Conservation (phyloP, 2,888 invertebrate genomes). For the Parelbella ahira region DNA sequence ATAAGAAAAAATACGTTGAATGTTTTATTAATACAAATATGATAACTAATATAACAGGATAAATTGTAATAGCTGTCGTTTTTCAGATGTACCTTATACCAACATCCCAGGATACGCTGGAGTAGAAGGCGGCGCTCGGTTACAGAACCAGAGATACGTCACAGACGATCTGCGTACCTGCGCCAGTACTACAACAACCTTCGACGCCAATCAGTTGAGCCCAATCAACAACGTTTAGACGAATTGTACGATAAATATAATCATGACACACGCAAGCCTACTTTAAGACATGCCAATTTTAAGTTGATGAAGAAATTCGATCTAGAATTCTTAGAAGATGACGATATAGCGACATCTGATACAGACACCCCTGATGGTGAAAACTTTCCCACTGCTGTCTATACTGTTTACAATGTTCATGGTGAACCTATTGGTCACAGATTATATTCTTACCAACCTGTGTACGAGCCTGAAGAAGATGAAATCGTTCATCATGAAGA, state of each 20-base stretch:
- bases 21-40: too few species aligned
- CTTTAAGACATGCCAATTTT: constrained; percentile 67
- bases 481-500: constrained; percentile 55
- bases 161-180: constrained; percentile 60
- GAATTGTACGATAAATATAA: constrained; percentile 72
- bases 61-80: too few species aligned
- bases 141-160: constrained; percentile 59
- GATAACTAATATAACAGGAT: too few species aligned
- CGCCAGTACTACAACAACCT: constrained; percentile 67
- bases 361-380: constrained; percentile 41
- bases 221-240: constrained; percentile 52
- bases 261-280: constrained; percentile 60
- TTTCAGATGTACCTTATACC: constrained; percentile 87
- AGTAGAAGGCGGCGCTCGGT: constrained; percentile 84
- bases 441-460: constrained; percentile 71
- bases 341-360: constrained; percentile 44
- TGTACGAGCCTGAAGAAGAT: constrained; percentile 67
- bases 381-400: constrained; percentile 66
- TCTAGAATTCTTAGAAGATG: constrained; percentile 50
- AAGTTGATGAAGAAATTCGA: constrained; percentile 73
- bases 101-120: constrained; percentile 93
- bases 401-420: constrained; percentile 71
- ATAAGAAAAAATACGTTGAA: too few species aligned
- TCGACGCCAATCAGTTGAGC: constrained; percentile 43
- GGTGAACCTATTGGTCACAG: constrained; percentile 74